phyloP scores from a whole-genome alignment of 2,113 vertebrate genomes.

The Mola mola region DNA sequence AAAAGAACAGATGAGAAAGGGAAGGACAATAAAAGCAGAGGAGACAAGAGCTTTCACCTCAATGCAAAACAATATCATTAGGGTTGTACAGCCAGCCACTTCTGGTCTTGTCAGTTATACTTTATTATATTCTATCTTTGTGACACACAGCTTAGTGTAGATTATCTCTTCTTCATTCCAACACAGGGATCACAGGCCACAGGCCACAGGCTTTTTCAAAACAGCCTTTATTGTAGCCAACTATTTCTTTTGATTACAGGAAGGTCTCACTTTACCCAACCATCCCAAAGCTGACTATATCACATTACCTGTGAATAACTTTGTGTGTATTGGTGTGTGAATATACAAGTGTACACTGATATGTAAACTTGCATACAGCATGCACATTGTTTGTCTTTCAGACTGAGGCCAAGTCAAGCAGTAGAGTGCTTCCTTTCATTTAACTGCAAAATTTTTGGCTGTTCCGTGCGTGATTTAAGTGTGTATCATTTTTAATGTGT shows the following conservation, averaged over 20 bases:
- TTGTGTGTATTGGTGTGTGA: constrained; percentile 19
- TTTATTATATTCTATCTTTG: constrained; percentile 19
- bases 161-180: constrained; percentile 70
- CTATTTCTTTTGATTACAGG: constrained; percentile 77
- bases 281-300: constrained; percentile 53
- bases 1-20: constrained; percentile 14
- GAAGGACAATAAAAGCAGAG: constrained; percentile 23
- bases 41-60: too few relatives aligned
- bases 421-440: constrained; percentile 15
- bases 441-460: constrained; percentile 1
- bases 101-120: constrained; percentile 35
- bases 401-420: neutral
- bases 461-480: constrained; percentile 2
- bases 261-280: constrained; percentile 76
- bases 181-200: constrained; percentile 54
- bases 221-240: constrained; percentile 67
- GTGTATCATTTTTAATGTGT: constrained; percentile 12
- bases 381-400: constrained; percentile 26
- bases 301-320: constrained; percentile 56
- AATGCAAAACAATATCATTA: neutral
- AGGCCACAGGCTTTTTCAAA: constrained; percentile 64
- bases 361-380: constrained; percentile 7
- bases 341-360: constrained; percentile 21
- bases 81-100: constrained; percentile 8
- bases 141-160: constrained; percentile 36